Base-by-base conservation (phyloP, 2,888 invertebrate genomes). In the Fragum sueziense region DNA sequence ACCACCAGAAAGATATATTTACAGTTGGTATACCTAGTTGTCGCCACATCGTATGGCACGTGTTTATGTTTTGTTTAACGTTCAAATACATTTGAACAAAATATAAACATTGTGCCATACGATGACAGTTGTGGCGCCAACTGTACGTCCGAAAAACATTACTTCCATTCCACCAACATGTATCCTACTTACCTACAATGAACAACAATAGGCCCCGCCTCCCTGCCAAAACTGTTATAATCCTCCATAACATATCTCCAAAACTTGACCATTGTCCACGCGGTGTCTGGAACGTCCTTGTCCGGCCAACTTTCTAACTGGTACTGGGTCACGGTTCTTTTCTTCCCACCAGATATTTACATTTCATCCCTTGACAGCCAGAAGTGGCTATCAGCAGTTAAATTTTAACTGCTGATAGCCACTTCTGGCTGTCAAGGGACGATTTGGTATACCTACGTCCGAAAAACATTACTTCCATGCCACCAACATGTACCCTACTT, bases 291-390 rank as follows among this genome's bases (percentile, higher is more conserved):
- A 37, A 70, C 70, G 2, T 33, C 41, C 62, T 76, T 76, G 29
- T 76, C 76, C 37, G 76, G 70, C 76, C 76, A 76, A 0, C 62
- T 29, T n/a, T 22, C 65, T n/a, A 65, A 76, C 22, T 76, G 76
- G 52, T 51, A 76, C 54, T 70, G 76, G 1, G 34, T 59, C 0
- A 76, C 61, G 0, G 9, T 54, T 2, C 69, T 61, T 31, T 6
- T 31, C 1, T 1, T 9, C 14, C 9, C 17, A 29, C 4, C 31
- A 61, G 11, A n/a, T n/a, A n/a, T n/a, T n/a, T n/a, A n/a, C n/a
- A n/a, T n/a, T n/a, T n/a, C n/a, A n/a, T n/a, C n/a, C n/a, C n/a
- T n/a, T n/a, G n/a, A n/a, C n/a, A n/a, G n/a, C n/a, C n/a, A n/a
- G n/a, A n/a, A n/a, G n/a, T n/a, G n/a, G n/a, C n/a, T n/a, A n/a